phyloP scores from a whole-genome alignment of 2,888 invertebrate species.

The Lasioglossum lativentre region DNA sequence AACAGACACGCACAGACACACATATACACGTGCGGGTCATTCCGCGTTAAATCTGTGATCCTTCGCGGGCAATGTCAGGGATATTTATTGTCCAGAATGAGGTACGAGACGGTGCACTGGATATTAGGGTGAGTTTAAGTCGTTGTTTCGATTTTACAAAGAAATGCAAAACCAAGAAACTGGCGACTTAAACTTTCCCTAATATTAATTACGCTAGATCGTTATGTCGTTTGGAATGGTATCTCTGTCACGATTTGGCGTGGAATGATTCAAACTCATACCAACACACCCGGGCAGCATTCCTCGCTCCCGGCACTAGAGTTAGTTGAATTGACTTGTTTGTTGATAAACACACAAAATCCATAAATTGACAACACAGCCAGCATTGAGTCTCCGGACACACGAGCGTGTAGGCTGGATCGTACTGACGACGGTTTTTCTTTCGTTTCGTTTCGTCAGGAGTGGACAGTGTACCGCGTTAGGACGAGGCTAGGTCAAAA shows the following conservation, averaged over 20 bases:
- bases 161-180: background rate
- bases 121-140: background rate
- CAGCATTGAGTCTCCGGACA: conserved; percentile 24
- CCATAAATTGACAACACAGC: background rate
- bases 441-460: conserved; percentile 67
- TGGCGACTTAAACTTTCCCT: background rate
- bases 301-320: conserved; percentile 44
- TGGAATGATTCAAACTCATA: background rate
- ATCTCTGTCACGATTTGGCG: background rate
- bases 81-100: background rate
- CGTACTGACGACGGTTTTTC: conserved; percentile 66
- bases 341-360: background rate
- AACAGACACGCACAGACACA: conserved; percentile 46
- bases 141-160: background rate
- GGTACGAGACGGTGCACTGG: background rate
- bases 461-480: conserved; percentile 65
- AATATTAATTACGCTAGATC: background rate
- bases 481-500: conserved; percentile 68
- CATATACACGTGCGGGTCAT: background rate
- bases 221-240: background rate
- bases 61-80: background rate
- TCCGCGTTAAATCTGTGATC: background rate
- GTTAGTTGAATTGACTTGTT: background rate
- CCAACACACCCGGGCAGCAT: conserved; percentile 38
- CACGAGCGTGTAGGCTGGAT: conserved; percentile 42